Percentiles rank a stretch among this genome's conserved stretches.
phyloP scores from a whole-genome alignment of 2,888 invertebrate species.

The Taenaris catops region DNA sequence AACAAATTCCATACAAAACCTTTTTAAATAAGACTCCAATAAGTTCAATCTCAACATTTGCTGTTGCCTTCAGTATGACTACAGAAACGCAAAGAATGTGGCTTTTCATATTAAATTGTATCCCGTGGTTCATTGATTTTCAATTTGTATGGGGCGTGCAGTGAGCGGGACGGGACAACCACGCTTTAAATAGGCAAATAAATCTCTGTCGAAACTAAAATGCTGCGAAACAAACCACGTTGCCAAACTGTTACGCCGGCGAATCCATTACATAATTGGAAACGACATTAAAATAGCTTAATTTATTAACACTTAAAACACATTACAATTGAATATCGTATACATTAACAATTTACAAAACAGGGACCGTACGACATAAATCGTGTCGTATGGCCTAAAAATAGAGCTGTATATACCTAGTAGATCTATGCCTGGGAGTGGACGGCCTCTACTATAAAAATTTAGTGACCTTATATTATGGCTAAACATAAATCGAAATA shows the following conservation, averaged over 20 bases:
- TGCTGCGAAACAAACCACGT: slow-evolving; percentile 26
- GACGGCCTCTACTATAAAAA: too few relatives aligned
- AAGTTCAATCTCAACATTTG: slow-evolving; percentile 22
- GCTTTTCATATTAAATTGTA: slow-evolving; percentile 66
- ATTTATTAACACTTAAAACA: too few relatives aligned
- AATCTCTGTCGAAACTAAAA: slow-evolving; percentile 40
- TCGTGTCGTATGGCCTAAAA: too few relatives aligned
- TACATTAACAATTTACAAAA: too few relatives aligned
- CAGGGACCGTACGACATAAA: too few relatives aligned
- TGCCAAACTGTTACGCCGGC: slow-evolving; percentile 16
- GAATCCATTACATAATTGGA: slow-evolving; percentile 10
- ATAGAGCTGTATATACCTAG: too few relatives aligned
- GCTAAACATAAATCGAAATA: too few relatives aligned
- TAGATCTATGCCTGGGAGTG: too few relatives aligned
- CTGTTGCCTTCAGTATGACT: slow-evolving; percentile 27
- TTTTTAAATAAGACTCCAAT: slow-evolving; percentile 7
- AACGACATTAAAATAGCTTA: background rate
- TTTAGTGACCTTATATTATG: too few relatives aligned
- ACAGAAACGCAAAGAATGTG: slow-evolving; percentile 47
- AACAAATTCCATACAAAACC: slow-evolving; percentile 6
- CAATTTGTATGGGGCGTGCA: slow-evolving; percentile 62
- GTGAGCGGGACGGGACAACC: slow-evolving; percentile 36
- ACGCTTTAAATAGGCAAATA: slow-evolving; percentile 46
- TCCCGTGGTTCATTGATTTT: slow-evolving; percentile 71
- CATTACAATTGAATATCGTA: too few relatives aligned